Evolutionary conservation across 2,113 vertebrate species (phyloP).

Genomic region (Sterrhoptilus dennistouni): DNA sequence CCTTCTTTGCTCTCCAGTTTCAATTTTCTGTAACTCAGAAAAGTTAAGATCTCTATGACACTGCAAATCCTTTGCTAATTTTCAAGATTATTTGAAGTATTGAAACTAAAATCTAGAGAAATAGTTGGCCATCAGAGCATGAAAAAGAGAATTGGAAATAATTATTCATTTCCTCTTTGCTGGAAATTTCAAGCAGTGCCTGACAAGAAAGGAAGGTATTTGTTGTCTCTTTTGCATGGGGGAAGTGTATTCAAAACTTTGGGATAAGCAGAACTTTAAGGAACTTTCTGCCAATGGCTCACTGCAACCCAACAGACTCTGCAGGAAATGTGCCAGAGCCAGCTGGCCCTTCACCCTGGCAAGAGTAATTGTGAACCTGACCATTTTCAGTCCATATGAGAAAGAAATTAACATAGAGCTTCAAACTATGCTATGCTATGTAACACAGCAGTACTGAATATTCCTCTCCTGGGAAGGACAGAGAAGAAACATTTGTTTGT

Average conservation of each 20-base stretch:
- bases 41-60: not conserved
- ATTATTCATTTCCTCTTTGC: not conserved
- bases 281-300: not conserved
- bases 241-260: not conserved
- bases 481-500: not conserved
- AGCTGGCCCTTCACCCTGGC: not conserved
- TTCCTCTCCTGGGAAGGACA: not conserved
- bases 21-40: not conserved
- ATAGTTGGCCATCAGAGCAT: not conserved
- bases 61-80: not conserved
- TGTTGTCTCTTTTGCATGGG: not conserved
- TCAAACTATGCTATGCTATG: not conserved
- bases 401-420: not conserved
- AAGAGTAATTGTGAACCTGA: not conserved
- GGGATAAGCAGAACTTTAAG: not conserved
- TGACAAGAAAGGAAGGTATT: not conserved
- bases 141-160: not conserved
- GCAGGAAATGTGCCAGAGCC: not conserved
- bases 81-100: not conserved
- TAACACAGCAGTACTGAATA: not conserved
- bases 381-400: not conserved
- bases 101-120: not conserved
- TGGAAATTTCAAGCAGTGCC: not conserved
- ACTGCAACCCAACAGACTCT: not conserved
- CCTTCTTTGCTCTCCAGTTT: not conserved